These are phyloP conservation scores for Drosophila pandora DNA, from an alignment of 1,140 invertebrate species.

Conservation along the genomic window DNA sequence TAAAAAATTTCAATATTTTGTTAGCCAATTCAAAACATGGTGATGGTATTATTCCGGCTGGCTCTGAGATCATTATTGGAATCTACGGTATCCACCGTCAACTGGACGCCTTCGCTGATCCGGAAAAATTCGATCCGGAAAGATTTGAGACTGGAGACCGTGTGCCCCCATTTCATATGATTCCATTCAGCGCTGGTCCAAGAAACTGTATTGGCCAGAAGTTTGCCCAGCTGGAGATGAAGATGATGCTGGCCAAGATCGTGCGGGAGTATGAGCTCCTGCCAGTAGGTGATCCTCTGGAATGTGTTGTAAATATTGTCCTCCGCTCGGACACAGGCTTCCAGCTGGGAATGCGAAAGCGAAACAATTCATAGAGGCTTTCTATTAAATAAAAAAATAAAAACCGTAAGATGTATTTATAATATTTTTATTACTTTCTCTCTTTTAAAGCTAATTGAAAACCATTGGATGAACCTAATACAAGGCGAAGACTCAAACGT, in stretches of 20 bases:
- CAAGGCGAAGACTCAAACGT: slow-evolving; percentile 26
- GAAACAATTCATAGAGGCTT: not conserved
- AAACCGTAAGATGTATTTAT: not conserved
- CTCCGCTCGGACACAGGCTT: slow-evolving; percentile 64
- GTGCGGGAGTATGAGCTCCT: slow-evolving; percentile 79
- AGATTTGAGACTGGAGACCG: slow-evolving; percentile 84
- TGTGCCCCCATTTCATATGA: slow-evolving; percentile 85
- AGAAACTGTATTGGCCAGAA: slow-evolving; percentile 88
- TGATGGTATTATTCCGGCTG: slow-evolving; percentile 55
- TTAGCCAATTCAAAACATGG: slow-evolving; percentile 52
- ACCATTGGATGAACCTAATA: slow-evolving; percentile 54
- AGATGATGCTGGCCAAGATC: slow-evolving; percentile 74
- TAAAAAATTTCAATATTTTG: not conserved
- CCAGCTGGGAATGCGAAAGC: slow-evolving; percentile 62
- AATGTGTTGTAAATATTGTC: slow-evolving; percentile 65
- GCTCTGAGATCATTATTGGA: slow-evolving; percentile 57
- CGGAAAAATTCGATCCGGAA: slow-evolving; percentile 86
- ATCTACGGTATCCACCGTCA: slow-evolving; percentile 69
- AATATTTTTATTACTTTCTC: not conserved
- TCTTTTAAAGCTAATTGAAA: slow-evolving; percentile 58
- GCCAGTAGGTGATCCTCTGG: slow-evolving; percentile 77
- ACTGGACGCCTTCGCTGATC: slow-evolving; percentile 27
- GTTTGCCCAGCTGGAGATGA: slow-evolving; percentile 80
- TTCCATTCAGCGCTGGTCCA: slow-evolving; percentile 89
- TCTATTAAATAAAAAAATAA: not conserved